Base-by-base conservation (phyloP, 92 coral and sea anemone species). In the Zoanthus sansibaricus region DNA sequence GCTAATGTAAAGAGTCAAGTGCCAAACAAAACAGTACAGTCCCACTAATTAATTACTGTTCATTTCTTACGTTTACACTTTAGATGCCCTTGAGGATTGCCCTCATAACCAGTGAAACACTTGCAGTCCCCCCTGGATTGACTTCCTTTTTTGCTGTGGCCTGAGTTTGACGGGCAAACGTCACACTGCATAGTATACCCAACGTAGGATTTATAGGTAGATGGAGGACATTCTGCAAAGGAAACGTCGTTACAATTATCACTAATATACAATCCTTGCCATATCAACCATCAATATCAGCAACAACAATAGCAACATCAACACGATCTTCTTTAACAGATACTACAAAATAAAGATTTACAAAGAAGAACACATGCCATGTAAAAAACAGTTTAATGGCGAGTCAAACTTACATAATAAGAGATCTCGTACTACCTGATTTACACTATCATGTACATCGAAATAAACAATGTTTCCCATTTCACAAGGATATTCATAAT, bases 31-130 rank as follows among this genome's bases (percentile, higher is more conserved):
- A 7, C 55, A 49, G 12, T 49, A 49, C 55, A 49, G 55, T 13
- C 6, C 18, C 18, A 11, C 6, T 59, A 17, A 15, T 1, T 3
- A 58, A 58, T 13, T 1, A 58, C 49, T 77, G 10, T 37, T 30
- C 18, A 16, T 18, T 25, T 42, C 98, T 91, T 89, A 96, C 98
- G 89, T 88, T 54, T 77, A 71, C 98, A 96, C 15, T 87, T 93
- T 11, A 79, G 77, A 37, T 91, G 46, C 51, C 76, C 84, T 44
- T 62, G 89, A 45, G 98, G 98, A 69, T 91, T 74, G 20, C 98
- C 96, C 5, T 94, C 94, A 58, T 93, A 93, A 10, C 98, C 98
- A 4, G 80, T 73, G 48, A 77, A 64, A 82, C 98, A 96, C 48
- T 76, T 49, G 56, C 98, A 96, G 69, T 93, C 93, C 3, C 82